Conservation (phyloP, 1,140 invertebrate genomes). For the Cydia amplana region DNA sequence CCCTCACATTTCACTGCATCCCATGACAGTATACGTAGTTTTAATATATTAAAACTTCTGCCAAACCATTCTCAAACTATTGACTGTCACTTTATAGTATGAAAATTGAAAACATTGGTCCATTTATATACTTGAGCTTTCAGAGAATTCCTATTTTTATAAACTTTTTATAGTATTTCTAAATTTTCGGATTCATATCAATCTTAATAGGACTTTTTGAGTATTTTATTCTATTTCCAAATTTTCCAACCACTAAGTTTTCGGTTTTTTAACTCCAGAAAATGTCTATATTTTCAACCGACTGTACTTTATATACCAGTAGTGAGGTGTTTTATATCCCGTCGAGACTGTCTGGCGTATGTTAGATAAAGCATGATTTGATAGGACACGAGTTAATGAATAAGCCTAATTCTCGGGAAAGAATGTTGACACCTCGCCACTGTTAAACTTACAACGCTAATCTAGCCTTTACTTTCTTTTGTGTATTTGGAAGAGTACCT, state of each 20-base stretch:
- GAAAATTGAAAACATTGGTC: conserved; percentile 62
- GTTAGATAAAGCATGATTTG: not conserved
- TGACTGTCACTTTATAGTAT: conserved; percentile 34
- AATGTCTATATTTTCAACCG: conserved; percentile 8
- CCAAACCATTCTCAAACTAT: conserved; percentile 33
- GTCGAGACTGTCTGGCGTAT: not conserved
- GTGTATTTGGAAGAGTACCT: not conserved
- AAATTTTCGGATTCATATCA: conserved; percentile 69
- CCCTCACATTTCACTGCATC: conserved; percentile 43
- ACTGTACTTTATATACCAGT: not conserved
- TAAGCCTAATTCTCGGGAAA: not conserved
- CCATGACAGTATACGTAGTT: conserved; percentile 51
- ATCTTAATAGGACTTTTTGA: conserved; percentile 49
- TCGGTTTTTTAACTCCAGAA: conserved; percentile 1
- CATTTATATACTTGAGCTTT: conserved; percentile 75
- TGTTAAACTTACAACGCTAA: not conserved
- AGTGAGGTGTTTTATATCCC: not conserved
- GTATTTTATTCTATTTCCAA: conserved; percentile 21
- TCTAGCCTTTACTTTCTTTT: not conserved
- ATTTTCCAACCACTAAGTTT: conserved; percentile 10
- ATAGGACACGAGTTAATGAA: not conserved
- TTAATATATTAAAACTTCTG: conserved; percentile 31
- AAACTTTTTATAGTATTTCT: conserved; percentile 69
- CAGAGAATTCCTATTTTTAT: conserved; percentile 76
- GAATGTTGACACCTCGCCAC: not conserved